These are phyloP conservation scores for Monoplex corrugatus DNA, from an alignment of 2,888 invertebrate genomes.

Conservation along the genomic window DNA sequence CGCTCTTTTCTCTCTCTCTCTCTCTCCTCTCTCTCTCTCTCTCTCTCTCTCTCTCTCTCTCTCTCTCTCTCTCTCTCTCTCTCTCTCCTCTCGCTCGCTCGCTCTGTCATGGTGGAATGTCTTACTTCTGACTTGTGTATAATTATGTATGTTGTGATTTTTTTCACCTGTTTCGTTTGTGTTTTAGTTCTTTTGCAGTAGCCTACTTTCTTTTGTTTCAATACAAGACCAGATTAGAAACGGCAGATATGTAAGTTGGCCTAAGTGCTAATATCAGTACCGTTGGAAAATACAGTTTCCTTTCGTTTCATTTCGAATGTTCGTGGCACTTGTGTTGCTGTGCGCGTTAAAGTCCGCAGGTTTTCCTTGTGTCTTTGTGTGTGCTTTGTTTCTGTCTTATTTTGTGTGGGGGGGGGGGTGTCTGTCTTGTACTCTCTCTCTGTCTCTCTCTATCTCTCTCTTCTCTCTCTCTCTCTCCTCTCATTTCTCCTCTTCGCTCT, in stretches of 20 bases:
- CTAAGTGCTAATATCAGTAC: no score
- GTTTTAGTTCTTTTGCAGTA: background rate
- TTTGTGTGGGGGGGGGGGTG: background rate
- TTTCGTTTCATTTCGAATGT: background rate
- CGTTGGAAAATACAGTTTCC: no score
- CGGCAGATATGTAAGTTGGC: no score
- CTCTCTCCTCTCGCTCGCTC: background rate
- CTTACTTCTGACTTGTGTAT: background rate
- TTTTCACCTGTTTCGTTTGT: background rate
- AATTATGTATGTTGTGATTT: background rate
- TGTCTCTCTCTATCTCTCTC: background rate
- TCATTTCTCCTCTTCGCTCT: background rate
- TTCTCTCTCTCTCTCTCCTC: slow-evolving; percentile 36
- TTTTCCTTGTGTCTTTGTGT: background rate
- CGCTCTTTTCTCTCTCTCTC: background rate
- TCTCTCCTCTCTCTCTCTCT: no score
- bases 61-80: background rate
- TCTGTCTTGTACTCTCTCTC: background rate
- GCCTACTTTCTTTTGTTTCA: no score
- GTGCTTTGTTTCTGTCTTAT: background rate
- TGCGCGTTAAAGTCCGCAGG: no score
- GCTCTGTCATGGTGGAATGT: background rate
- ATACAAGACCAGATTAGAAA: no score
- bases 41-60: no score
- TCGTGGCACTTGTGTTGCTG: no score